Base-by-base conservation (phyloP, 2,797 vertebrate species). In the Apodemus agrarius region DNA sequence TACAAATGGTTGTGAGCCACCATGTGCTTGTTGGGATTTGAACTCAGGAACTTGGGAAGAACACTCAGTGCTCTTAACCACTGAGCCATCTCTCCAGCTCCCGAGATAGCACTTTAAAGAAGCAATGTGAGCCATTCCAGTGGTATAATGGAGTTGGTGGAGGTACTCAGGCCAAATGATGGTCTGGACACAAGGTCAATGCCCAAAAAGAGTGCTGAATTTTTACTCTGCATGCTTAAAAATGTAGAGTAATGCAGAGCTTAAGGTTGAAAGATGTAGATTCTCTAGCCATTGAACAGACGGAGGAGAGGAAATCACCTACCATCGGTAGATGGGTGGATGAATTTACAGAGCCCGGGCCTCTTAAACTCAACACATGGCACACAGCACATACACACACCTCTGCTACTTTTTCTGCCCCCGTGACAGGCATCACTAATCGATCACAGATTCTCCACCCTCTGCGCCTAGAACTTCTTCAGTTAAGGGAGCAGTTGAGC, bases 401-500 rank as follows among this genome's bases (percentile, higher is more conserved):
- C 14, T 40, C 76, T 3, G 3, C 52, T 24, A 26, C 37, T n/a
- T 63, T 49, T 63, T 65, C 83, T 78, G 34, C 10, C 3, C 24
- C 63, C 3, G 1, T 0, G 26, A 46, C 82, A 67, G 94, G 82
- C 46, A 49, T 85, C 61, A 93, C 72, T 82, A 54, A 80, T 46
- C 9, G 80, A 88, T 89, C 61, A 37, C 1, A 9, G 63, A 74
- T 21, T 72, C n/a, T 63, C 80, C 57, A 52, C 43, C 49, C 40
- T 85, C 67, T 26, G 14, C 87, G 72, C 57, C 88, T 90, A 79
- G 83, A 89, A 65, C 40, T 10, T 37, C 79, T 93, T 94, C 49
- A 21, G 76, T 46, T 22, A 59, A 74, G 75, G 82, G 61, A 81
- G 54, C 29, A 89, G 31, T 52, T 90, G 57, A 61, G 67, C 76